Evolutionary conservation across 2,888 invertebrate genomes (phyloP), one percentile per base, ranked within the genome.

Genomic region (Neoaliturus tenellus): DNA sequence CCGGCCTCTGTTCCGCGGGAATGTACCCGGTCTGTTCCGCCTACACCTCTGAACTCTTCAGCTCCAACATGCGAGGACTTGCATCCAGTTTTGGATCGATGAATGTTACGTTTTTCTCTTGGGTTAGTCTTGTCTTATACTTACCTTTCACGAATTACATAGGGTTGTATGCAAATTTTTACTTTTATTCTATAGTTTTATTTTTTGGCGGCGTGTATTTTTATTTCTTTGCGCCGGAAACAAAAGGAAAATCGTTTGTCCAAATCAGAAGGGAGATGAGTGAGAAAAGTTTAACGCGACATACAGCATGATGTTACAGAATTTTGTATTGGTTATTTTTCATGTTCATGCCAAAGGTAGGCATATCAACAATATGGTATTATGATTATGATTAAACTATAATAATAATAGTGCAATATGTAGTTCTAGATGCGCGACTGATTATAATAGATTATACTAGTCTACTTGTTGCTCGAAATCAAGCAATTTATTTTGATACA

Each of bases 1-100:
- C 93, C 83, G 89, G 93, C 1, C 89, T 93, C n/a, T 93, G 93
- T 58, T 92, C 93, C 0, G 89, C 93, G 1, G 94, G 94, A 0
- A 89, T 94, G 78, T 78, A 78, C 55, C 78, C 78, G 4, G 51
- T 78, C 20, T 78, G 78, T 20, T 51, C 55, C 1, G 51, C 55
- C 28, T 78, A 78, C 55, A 78, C 55, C 17, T 78, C 78, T 4
- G 78, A 78, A 35, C 78, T 78, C 20, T 71, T 71, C 41, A 41
- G 23, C 71, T 39, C 71, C 28, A 35, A 71, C 39, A 71, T 41
- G 41, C 23, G 78, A 78, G 78, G 55, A 5, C n/a, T 78, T 0
- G 78, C 78, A 4, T 51, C 78, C 35, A 78, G 78, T 17, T n/a
- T 78, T 17, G 55, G 33, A 20, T 28, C 78, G 1, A 28, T 55